Percentiles rank a stretch among this genome's conserved stretches.
Conservation (phyloP, 1,140 invertebrate species). For the Cepaea nemoralis region DNA sequence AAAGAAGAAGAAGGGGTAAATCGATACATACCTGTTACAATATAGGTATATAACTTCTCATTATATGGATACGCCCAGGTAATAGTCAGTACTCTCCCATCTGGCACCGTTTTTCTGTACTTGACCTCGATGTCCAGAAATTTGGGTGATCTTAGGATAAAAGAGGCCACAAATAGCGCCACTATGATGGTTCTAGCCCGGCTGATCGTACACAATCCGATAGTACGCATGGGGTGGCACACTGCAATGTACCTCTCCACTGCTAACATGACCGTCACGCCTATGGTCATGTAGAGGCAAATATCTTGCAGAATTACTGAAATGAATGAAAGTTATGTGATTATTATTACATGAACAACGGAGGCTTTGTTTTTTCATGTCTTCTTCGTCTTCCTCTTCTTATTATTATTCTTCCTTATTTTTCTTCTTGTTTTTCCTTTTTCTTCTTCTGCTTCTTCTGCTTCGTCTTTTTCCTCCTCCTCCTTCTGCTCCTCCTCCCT, state of each 20-base stretch:
- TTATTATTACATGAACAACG: too few relatives aligned
- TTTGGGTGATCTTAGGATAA: constrained; percentile 73
- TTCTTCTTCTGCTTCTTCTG: too few relatives aligned
- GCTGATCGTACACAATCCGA: constrained; percentile 78
- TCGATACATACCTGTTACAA: constrained; percentile 18
- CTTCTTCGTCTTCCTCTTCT: too few relatives aligned
- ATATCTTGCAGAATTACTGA: constrained; percentile 84
- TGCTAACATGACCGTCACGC: constrained; percentile 83
- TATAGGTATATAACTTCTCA: constrained; percentile 1
- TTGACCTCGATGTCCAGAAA: constrained; percentile 53
- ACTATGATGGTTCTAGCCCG: constrained; percentile 76
- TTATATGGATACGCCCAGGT: constrained; percentile 3
- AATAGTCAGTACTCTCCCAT: background rate
- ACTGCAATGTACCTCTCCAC: constrained; percentile 84
- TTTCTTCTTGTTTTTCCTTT: too few relatives aligned
- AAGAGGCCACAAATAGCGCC: constrained; percentile 76
- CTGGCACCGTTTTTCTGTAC: background rate
- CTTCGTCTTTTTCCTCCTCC: too few relatives aligned
- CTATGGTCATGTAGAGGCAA: constrained; percentile 75
- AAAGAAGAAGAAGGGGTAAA: too few relatives aligned
- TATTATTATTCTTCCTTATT: too few relatives aligned
- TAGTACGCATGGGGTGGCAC: constrained; percentile 79
- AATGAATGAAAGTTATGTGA: constrained; percentile 73
- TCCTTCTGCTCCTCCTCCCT: too few relatives aligned
- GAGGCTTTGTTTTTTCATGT: background rate